Conservation (phyloP, 2,797 vertebrate genomes). For the Helostoma temminkii region DNA sequence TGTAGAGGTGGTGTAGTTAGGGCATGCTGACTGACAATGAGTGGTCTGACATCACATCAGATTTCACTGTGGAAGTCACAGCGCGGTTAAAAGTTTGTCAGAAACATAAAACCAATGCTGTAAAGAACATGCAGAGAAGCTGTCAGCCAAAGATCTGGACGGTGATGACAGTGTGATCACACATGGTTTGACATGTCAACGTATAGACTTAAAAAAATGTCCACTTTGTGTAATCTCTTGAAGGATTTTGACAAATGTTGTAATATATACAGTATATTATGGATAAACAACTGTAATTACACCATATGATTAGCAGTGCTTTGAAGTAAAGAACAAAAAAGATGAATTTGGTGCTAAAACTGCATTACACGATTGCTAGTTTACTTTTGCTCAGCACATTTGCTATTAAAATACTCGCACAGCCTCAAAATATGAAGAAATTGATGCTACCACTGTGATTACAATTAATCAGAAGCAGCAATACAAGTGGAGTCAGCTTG, state of each 20-base stretch:
- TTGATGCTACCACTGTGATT: slow-evolving; percentile 50
- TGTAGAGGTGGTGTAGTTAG: slow-evolving; percentile 80
- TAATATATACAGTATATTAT: slow-evolving; percentile 65
- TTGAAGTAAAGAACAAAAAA: slow-evolving; percentile 44
- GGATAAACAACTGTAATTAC: slow-evolving; percentile 51
- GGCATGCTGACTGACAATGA: neutral
- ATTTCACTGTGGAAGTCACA: slow-evolving; percentile 32
- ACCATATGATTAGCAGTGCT: slow-evolving; percentile 60
- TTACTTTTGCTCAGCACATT: slow-evolving; percentile 22
- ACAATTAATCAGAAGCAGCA: slow-evolving; percentile 17
- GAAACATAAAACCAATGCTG: slow-evolving; percentile 26
- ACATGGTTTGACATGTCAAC: slow-evolving; percentile 26
- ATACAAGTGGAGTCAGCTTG: slow-evolving; percentile 4
- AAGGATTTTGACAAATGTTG: slow-evolving; percentile 70
- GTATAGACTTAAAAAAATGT: slow-evolving; percentile 18
- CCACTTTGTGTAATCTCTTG: slow-evolving; percentile 42
- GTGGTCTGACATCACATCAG: slow-evolving; percentile 16
- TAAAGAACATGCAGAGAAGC: slow-evolving; percentile 37
- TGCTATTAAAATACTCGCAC: slow-evolving; percentile 44
- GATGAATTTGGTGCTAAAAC: slow-evolving; percentile 54
- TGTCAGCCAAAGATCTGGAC: slow-evolving; percentile 59
- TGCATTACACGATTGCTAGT: slow-evolving; percentile 23
- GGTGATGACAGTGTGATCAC: slow-evolving; percentile 1
- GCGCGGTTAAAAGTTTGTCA: slow-evolving; percentile 9
- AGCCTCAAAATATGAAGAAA: slow-evolving; percentile 51